Base-by-base conservation (phyloP, 2,888 invertebrate species). In the Anthoptus insignis region DNA sequence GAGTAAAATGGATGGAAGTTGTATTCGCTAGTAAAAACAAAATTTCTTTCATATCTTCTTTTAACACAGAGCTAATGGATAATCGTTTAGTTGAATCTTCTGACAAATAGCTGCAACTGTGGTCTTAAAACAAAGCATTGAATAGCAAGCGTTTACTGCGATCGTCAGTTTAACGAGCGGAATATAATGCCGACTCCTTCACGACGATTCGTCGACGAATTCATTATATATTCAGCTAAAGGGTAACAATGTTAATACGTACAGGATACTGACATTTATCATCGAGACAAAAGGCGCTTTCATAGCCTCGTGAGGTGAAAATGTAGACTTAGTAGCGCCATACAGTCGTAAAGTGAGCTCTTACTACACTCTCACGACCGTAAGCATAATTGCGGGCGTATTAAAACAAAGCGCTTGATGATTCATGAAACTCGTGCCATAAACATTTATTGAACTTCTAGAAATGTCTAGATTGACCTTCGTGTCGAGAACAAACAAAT, bases 141-240 rank as follows among this genome's bases (percentile, higher is more conserved):
- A 83, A 83, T 83, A 79, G 77, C 72, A 72, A 74, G 75, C 77
- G 75, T 75, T 86, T 81, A 83, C 78, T 78, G 77, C 78, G 80
- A 82, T 87, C 86, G 82, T 87, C 82, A 83, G 84, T 77, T 83
- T 88, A 89, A 89, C 87, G 88, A 87, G 78, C 77, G 73, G 74
- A 71, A 71, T 76, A 76, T 81, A 78, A 77, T 75, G 73, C 74
- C 71, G 70, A 73, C 73, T 73, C 70, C 69, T 69, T 64, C 54
- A 57, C 49, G 66, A 45, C 64, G 58, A 49, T 57, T 56, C 27
- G 54, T 24, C 61, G 66, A 59, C 63, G 59, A 59, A 65, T 65
- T 69, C 61, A 66, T 69, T 69, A 64, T 64, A 58, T 61, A 66
- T 65, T 64, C 68, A 50, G 59, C 63, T 61, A 66, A 65, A 58